Base-by-base conservation (phyloP, 2,113 vertebrate species). In the Nannobrachium achirus region DNA sequence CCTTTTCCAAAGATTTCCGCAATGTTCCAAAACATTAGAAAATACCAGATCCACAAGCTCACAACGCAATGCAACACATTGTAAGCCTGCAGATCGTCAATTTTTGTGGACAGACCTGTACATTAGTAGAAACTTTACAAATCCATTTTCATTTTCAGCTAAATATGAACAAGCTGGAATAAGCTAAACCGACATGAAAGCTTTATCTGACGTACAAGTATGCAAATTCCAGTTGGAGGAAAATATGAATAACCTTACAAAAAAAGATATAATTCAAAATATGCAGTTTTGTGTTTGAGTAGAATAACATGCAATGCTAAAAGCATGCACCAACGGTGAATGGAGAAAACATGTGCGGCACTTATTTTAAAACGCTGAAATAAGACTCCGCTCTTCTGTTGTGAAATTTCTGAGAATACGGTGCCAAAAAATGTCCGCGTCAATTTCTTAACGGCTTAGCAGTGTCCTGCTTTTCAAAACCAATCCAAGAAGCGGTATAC, bases 381-480 rank as follows among this genome's bases (percentile, higher is more conserved):
- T 64, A 56, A 52, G 2, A 73, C 76, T 62, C 50, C 38, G n/a
- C n/a, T 76, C 1, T 64, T 68, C 66, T 3, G 44, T 80, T 2
- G 8, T 52, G 33, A 50, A 69, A 57, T 62, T 63, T 9, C 2
- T 8, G 14, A 44, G 19, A 56, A 69, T 1, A 13, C 6, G 59
- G 49, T 25, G 39, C 33, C 60, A 1, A 63, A 68, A 59, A 69
- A 53, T 42, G 33, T 62, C 60, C 4, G 25, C 52, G 71, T 45
- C 33, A n/a, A 18, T 63, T 57, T 65, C 40, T 59, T 55, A 63
- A 57, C 8, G 20, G 60, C 57, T 64, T 45, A 66, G 41, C 52
- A 66, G 51, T 42, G 39, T 33, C 18, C 14, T 45, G n/a, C 19
- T 11, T 53, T 55, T 63, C 48, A 52, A 64, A 51, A 52, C 48